These are phyloP conservation scores for Kryptolebias marmoratus DNA, from an alignment of 2,113 vertebrate genomes.

Conservation along the genomic window DNA sequence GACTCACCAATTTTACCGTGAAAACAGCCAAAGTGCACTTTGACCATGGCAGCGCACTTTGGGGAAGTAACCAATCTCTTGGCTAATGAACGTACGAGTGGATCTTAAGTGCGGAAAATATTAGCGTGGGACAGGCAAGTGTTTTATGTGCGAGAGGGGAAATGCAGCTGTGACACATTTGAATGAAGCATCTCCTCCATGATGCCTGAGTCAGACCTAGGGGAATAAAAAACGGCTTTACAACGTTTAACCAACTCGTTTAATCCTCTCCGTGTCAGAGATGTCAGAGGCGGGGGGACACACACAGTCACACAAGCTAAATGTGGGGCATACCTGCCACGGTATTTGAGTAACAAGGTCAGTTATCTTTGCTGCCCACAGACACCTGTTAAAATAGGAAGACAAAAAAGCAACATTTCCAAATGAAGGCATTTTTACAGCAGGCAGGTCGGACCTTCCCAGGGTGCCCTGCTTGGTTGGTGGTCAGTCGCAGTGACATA, in stretches of 20 bases:
- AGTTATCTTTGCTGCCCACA: slow-evolving; percentile 46
- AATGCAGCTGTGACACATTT: slow-evolving; percentile 32
- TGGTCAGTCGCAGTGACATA: slow-evolving; percentile 53
- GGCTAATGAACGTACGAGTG: slow-evolving; percentile 5
- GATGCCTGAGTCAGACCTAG: slow-evolving; percentile 30
- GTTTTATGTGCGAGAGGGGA: slow-evolving; percentile 20
- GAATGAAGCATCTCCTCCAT: slow-evolving; percentile 17
- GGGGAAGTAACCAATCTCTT: slow-evolving; percentile 19
- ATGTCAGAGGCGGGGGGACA: slow-evolving; percentile 14
- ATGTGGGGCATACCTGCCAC: slow-evolving; percentile 47
- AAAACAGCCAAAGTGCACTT: slow-evolving; percentile 23
- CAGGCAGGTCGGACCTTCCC: slow-evolving; percentile 43
- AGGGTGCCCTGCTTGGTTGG: slow-evolving; percentile 59
- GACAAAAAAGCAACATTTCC: slow-evolving; percentile 55
- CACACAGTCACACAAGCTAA: slow-evolving; percentile 20
- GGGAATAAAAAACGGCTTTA: slow-evolving; percentile 36
- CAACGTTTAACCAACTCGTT: slow-evolving; percentile 30
- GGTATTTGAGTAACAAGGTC: slow-evolving; percentile 48
- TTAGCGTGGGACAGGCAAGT: slow-evolving; percentile 20
- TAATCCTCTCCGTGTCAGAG: slow-evolving; percentile 36
- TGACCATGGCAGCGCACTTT: slow-evolving; percentile 22
- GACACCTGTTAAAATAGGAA: slow-evolving; percentile 67
- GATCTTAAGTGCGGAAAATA: slow-evolving; percentile 18
- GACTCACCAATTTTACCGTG: slow-evolving; percentile 60
- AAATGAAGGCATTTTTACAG: slow-evolving; percentile 77